A percentile compares a stretch with the other conserved stretches of the same genome.
Evolutionary conservation across 2,888 invertebrate species (phyloP).

Genomic region (Caenorhabditis afra): DNA sequence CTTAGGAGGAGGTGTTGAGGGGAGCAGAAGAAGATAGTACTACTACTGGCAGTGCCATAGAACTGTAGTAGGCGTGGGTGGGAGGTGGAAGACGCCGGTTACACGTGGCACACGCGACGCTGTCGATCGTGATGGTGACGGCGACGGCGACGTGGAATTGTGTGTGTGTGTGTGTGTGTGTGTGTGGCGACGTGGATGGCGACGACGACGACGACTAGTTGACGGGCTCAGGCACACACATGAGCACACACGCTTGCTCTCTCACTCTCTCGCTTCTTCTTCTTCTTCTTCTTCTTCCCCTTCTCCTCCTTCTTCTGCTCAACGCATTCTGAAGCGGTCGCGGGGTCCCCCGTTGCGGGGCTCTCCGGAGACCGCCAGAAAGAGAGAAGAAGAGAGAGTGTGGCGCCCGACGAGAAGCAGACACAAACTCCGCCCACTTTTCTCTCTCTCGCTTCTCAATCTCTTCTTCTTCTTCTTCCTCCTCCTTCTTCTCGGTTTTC

Average conservation of each 20-base stretch:
- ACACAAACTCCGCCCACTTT: too few species aligned
- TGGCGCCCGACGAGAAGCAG: too few species aligned
- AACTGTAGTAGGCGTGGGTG: slow-evolving; percentile 18
- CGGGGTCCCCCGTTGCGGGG: too few species aligned
- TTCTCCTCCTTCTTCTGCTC: not conserved
- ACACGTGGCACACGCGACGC: too few species aligned
- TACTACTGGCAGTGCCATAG: not conserved
- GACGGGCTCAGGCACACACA: slow-evolving; percentile 50
- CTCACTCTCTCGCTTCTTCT: slow-evolving; percentile 6
- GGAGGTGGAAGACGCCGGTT: not conserved
- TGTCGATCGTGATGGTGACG: slow-evolving; percentile 12
- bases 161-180: too few species aligned
- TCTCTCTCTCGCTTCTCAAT: not conserved
- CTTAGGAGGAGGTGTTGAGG: not conserved
- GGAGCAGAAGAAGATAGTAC: not conserved
- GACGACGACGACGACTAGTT: slow-evolving; percentile 47
- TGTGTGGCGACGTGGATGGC: slow-evolving; percentile 9
- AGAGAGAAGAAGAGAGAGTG: not conserved
- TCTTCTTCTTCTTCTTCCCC: not conserved
- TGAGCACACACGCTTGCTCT: slow-evolving; percentile 41
- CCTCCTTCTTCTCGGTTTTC: slow-evolving; percentile 2
- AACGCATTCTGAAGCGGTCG: too few species aligned
- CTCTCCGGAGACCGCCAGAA: not conserved
- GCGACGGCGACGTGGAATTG: slow-evolving; percentile 46
- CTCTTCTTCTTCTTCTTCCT: slow-evolving; percentile 21